These are phyloP conservation scores for Heliconius charithonia DNA, from an alignment of 2,888 invertebrate genomes.

Conservation along the genomic window DNA sequence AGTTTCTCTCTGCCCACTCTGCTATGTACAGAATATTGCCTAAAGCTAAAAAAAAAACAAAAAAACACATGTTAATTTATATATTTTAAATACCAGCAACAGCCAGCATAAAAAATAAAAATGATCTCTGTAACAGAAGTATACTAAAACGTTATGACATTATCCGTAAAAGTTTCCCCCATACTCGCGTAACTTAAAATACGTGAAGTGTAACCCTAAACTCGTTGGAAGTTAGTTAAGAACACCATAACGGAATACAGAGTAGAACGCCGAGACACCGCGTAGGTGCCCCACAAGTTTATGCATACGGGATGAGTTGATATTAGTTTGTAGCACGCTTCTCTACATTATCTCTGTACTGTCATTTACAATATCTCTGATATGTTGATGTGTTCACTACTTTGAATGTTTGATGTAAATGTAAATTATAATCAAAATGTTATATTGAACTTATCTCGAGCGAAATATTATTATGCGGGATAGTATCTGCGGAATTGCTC, in stretches of 20 bases:
- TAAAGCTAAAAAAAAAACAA: no score
- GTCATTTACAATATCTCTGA: slow-evolving; percentile 70
- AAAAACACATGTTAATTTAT: no score
- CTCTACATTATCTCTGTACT: slow-evolving; percentile 70
- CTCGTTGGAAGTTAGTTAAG: slow-evolving; percentile 47
- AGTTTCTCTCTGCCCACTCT: no score
- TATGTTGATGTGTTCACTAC: slow-evolving; percentile 60
- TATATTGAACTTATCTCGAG: slow-evolving; percentile 40
- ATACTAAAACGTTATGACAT: slow-evolving; percentile 6
- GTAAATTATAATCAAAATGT: slow-evolving; percentile 47
- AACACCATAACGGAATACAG: slow-evolving; percentile 48
- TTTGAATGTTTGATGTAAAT: slow-evolving; percentile 51
- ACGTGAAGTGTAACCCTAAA: slow-evolving; percentile 31
- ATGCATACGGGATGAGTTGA: slow-evolving; percentile 72
- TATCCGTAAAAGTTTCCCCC: slow-evolving; percentile 7
- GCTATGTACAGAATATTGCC: no score
- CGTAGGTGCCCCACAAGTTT: slow-evolving; percentile 57
- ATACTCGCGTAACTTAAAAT: slow-evolving; percentile 29
- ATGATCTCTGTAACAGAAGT: not conserved
- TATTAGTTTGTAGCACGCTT: slow-evolving; percentile 69
- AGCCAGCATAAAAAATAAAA: not conserved
- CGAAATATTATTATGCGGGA: slow-evolving; percentile 37
- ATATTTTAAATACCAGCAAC: no score
- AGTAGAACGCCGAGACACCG: slow-evolving; percentile 45
- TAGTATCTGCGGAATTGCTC: slow-evolving; percentile 14